Evolutionary conservation across 2,113 vertebrate genomes (phyloP).

Genomic region (Lasiurus cinereus): DNA sequence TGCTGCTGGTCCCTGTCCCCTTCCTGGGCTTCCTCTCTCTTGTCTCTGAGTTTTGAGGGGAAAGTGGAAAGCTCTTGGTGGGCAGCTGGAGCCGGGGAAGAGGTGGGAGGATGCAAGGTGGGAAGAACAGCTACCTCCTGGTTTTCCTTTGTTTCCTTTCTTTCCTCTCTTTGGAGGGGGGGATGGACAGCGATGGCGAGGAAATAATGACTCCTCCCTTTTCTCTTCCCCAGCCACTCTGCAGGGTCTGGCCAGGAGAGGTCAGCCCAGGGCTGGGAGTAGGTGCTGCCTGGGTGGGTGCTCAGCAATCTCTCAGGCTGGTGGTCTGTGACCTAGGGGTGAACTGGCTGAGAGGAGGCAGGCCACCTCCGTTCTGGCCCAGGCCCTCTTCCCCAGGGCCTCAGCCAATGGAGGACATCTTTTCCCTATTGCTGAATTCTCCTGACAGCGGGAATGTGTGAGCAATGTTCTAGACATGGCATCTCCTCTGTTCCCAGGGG

Average conservation of each 20-base stretch:
- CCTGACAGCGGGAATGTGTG: not conserved
- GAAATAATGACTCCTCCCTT: not conserved
- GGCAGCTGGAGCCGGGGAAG: constrained; percentile 72
- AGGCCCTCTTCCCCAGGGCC: not conserved
- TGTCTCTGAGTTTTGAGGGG: constrained; percentile 51
- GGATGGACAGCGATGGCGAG: not conserved
- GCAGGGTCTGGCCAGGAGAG: constrained; percentile 77
- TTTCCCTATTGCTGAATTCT: not conserved
- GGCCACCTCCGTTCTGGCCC: not conserved
- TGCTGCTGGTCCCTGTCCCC: constrained; percentile 45
- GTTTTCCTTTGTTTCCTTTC: constrained; percentile 16
- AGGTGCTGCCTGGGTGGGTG: not conserved
- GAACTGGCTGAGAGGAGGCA: not conserved
- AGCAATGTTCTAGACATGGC: not conserved
- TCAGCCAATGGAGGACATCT: not conserved
- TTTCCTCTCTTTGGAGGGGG: not conserved
- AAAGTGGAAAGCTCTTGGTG: constrained; percentile 46
- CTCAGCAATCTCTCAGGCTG: not conserved
- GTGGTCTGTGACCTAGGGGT: not conserved
- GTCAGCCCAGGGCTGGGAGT: constrained; percentile 76
- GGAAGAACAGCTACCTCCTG: not conserved
- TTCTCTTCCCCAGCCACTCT: constrained; percentile 46
- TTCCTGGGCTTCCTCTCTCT: constrained; percentile 42
- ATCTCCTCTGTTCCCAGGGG: not conserved
- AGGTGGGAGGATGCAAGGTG: constrained; percentile 8